Conservation (phyloP, 2,888 invertebrate species). For the Cheilosia variabilis region DNA sequence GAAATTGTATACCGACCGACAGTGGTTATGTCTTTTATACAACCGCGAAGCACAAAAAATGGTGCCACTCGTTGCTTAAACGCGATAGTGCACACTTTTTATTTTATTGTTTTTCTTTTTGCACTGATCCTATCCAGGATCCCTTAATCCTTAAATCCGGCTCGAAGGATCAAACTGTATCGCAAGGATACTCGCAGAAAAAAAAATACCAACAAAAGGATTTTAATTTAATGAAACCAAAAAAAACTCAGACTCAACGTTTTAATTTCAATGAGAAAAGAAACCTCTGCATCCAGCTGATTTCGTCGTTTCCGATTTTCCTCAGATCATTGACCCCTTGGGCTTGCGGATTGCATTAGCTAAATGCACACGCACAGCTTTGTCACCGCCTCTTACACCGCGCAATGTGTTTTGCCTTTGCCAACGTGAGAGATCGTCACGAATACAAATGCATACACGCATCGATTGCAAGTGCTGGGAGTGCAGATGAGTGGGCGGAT, state of each 20-base stretch:
- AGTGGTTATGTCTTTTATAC: too few species aligned
- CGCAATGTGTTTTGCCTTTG: background rate
- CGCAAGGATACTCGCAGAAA: background rate
- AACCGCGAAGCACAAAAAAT: background rate
- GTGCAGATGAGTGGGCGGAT: background rate
- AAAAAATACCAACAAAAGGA: background rate
- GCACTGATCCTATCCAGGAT: background rate
- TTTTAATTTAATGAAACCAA: background rate
- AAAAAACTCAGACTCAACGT: background rate
- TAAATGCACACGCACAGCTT: background rate
- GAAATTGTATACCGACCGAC: too few species aligned
- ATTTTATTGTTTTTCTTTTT: background rate
- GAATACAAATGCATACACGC: background rate
- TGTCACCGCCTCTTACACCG: background rate
- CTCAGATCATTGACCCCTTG: background rate
- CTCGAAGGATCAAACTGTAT: background rate
- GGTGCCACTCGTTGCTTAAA: background rate
- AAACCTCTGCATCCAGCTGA: conserved; percentile 1
- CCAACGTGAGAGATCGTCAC: background rate
- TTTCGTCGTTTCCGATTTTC: background rate
- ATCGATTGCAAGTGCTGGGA: background rate
- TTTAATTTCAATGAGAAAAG: background rate
- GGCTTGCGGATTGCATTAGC: background rate
- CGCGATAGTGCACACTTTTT: too few species aligned
- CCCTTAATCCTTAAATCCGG: background rate